These are phyloP conservation scores for Mycalesis mineus DNA, from an alignment of 2,888 invertebrate species.

Conservation along the genomic window DNA sequence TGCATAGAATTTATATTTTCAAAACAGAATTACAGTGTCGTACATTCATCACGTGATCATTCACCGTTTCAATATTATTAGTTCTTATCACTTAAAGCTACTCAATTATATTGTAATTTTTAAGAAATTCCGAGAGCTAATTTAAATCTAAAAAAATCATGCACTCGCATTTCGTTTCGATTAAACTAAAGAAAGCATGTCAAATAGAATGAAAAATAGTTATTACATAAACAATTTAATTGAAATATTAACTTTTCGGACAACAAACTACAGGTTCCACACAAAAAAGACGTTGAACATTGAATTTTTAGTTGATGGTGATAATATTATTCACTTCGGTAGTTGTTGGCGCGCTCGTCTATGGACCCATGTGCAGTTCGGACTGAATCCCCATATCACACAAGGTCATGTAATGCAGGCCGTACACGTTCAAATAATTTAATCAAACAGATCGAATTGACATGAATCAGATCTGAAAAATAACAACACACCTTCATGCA, in stretches of 20 bases:
- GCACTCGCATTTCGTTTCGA: slow-evolving; percentile 67
- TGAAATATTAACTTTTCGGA: slow-evolving; percentile 72
- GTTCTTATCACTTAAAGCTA: slow-evolving; percentile 52
- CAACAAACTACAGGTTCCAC: slow-evolving; percentile 74
- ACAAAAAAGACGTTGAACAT: slow-evolving; percentile 64
- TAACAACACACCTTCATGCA: too few species aligned
- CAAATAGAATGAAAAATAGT: slow-evolving; percentile 73
- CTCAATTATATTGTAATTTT: slow-evolving; percentile 51
- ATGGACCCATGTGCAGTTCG: slow-evolving; percentile 10
- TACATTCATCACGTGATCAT: slow-evolving; percentile 27
- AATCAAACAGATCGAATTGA: too few species aligned
- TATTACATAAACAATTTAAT: slow-evolving; percentile 76
- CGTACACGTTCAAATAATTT: too few species aligned
- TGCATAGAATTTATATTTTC: slow-evolving; percentile 38
- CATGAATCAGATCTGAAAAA: too few species aligned
- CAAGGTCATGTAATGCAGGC: too few species aligned
- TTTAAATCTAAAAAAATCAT: slow-evolving; percentile 57
- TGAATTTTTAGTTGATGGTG: slow-evolving; percentile 19
- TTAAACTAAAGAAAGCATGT: slow-evolving; percentile 73
- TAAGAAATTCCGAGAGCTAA: slow-evolving; percentile 64
- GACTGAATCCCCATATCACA: background rate
- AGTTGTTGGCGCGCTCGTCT: background rate
- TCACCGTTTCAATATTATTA: background rate
- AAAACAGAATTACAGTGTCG: slow-evolving; percentile 36
- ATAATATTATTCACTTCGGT: background rate